phyloP scores from a whole-genome alignment of 2,797 vertebrate species.

The Ciconia nigra region DNA sequence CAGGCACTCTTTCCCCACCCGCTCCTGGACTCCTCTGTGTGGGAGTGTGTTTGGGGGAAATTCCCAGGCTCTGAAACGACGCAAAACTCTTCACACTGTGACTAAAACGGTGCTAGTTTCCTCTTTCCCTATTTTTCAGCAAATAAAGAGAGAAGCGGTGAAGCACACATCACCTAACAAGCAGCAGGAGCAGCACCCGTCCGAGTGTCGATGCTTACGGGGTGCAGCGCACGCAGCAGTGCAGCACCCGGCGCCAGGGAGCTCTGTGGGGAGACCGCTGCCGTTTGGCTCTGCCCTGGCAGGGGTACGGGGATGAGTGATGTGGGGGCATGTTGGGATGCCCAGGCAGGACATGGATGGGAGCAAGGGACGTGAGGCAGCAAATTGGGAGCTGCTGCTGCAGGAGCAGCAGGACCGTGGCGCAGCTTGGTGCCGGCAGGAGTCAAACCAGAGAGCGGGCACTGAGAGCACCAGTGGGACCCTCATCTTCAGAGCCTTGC shows the following conservation, averaged over 20 bases:
- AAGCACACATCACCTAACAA: neutral
- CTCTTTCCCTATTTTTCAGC: neutral
- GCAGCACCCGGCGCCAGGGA: rapidly evolving
- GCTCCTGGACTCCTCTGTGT: neutral
- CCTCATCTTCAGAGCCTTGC: neutral
- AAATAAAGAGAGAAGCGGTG: neutral
- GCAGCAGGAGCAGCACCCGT: neutral
- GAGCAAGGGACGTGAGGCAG: neutral
- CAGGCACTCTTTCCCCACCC: neutral
- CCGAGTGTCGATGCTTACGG: rapidly evolving
- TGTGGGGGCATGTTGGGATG: neutral
- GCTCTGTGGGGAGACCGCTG: neutral
- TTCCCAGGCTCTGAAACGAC: neutral
- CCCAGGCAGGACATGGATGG: neutral
- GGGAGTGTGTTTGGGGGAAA: neutral
- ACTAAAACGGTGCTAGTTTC: neutral
- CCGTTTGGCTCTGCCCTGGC: neutral
- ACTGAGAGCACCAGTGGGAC: neutral
- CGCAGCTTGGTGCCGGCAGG: neutral
- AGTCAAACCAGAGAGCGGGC: neutral
- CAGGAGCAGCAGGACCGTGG: neutral
- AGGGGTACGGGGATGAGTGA: rapidly evolving
- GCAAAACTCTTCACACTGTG: neutral
- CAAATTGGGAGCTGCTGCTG: neutral
- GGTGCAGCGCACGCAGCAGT: neutral